Base-by-base conservation (phyloP, 2,888 invertebrate species). In the Beris morrisii region DNA sequence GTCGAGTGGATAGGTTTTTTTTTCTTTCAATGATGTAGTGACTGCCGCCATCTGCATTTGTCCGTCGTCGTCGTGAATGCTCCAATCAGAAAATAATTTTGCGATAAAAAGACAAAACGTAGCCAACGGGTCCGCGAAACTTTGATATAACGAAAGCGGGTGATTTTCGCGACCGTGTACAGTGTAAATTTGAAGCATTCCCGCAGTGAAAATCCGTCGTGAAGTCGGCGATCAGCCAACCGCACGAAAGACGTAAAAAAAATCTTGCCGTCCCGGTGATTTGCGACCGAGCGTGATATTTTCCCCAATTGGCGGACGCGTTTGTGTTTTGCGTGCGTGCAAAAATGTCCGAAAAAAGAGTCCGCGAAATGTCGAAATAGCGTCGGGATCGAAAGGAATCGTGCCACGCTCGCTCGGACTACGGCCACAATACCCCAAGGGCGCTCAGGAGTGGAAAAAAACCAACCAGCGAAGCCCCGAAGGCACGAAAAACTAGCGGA, bases 301-400 rank as follows among this genome's bases (percentile, higher is more conserved):
- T 28, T 53, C 30, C 50, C 15, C 13, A 54, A n/a, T 30, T 31
- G 31, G 54, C 31, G 30, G 12, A 22, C 22, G 22, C 22, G 22
- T 28, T 52, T 52, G 44, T n/a, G 57, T 22, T 22, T 38, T 61
- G 61, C 61, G 61, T 61, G 50, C 61, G 52, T 52, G 43, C 61
- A 61, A 61, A 38, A 52, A 61, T 61, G 61, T 61, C 48, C 22
- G 38, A 7, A 50, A 38, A 50, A 50, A 22, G 52, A 52, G 52
- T 61, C 61, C 52, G 52, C 50, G 61, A 61, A 59, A 61, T 52
- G 54, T 64, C 65, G 61, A 52, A 69, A 76, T 75, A 70, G 74
- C 75, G 38, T 38, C 5, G 22, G 22, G 22, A 22, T 22, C 22
- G 22, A 22, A 22, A 22, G 22, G 22, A 1, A 22, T 22, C 22